Conservation (phyloP, 2,797 vertebrate species). For the Myripristis jacobus region DNA sequence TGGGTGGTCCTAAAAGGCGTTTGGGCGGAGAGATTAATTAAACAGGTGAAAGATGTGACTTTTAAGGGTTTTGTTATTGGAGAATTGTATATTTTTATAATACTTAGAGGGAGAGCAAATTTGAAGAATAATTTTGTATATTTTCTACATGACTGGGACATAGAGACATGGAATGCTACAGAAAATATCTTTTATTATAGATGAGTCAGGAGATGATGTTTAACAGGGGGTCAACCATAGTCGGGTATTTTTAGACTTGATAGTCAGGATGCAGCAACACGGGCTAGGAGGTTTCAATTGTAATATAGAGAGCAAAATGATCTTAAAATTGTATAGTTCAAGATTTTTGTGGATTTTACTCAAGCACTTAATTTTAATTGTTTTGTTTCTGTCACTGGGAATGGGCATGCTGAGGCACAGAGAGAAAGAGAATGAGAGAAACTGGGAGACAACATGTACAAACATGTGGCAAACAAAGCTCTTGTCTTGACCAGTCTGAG, state of each 20-base stretch:
- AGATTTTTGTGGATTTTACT: conserved; percentile 82
- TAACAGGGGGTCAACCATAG: conserved; percentile 67
- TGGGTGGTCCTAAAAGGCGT: conserved; percentile 71
- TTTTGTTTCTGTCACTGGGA: conserved; percentile 68
- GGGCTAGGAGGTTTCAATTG: conserved; percentile 75
- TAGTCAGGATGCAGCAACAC: conserved; percentile 66
- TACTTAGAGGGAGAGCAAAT: conserved; percentile 82
- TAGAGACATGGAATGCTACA: conserved; percentile 65
- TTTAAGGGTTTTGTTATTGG: conserved; percentile 86
- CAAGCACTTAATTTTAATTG: conserved; percentile 78
- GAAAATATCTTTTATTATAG: conserved; percentile 76
- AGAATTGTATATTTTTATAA: conserved; percentile 91
- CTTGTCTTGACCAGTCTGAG: conserved; percentile 44
- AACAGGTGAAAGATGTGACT: conserved; percentile 78
- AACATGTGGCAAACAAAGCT: too few relatives aligned
- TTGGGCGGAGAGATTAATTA: conserved; percentile 78
- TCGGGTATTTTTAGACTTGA: conserved; percentile 66
- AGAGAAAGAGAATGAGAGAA: conserved; percentile 40
- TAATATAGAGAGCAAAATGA: conserved; percentile 82
- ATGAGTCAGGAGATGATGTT: conserved; percentile 66
- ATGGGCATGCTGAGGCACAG: conserved; percentile 51
- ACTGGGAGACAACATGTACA: conserved; percentile 47
- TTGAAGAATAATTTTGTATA: conserved; percentile 86
- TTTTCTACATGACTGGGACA: conserved; percentile 82
- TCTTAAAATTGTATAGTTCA: conserved; percentile 80